Evolutionary conservation across 2,888 invertebrate species (phyloP).

Genomic region (Dysmachus trigonus): DNA sequence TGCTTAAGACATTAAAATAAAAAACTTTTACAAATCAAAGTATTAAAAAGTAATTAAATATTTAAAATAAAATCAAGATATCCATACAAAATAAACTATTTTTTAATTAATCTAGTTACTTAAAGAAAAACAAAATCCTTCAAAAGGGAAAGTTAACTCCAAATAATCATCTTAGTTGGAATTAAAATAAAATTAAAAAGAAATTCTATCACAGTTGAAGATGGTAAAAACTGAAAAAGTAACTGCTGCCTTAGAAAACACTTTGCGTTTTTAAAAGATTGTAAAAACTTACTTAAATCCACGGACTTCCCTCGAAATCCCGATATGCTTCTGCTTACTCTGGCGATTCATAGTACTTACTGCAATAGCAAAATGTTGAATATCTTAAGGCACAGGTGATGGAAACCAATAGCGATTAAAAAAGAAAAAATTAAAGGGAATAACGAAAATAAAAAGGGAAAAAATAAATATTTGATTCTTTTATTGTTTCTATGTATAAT

Average conservation of each 20-base stretch:
- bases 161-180: not conserved
- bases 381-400: not conserved
- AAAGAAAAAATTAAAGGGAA: constrained; percentile 24
- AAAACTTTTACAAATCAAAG: no score
- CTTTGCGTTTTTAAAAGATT: not conserved
- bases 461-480: constrained; percentile 45
- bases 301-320: not conserved
- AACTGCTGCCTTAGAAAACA: not conserved
- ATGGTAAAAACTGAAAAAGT: not conserved
- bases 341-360: not conserved
- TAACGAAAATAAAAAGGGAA: constrained; percentile 27
- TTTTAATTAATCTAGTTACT: no score
- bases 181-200: not conserved
- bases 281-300: not conserved
- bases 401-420: not conserved
- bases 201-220: not conserved
- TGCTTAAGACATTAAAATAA: no score
- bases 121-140: no score
- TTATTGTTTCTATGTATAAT: constrained; percentile 44
- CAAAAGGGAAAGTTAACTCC: no score
- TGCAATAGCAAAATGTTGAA: not conserved
- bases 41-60: no score
- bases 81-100: not conserved
- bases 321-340: not conserved
- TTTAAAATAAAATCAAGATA: no score